Conservation (phyloP, 2,888 invertebrate genomes). For the Cryptocheilus praepositus region DNA sequence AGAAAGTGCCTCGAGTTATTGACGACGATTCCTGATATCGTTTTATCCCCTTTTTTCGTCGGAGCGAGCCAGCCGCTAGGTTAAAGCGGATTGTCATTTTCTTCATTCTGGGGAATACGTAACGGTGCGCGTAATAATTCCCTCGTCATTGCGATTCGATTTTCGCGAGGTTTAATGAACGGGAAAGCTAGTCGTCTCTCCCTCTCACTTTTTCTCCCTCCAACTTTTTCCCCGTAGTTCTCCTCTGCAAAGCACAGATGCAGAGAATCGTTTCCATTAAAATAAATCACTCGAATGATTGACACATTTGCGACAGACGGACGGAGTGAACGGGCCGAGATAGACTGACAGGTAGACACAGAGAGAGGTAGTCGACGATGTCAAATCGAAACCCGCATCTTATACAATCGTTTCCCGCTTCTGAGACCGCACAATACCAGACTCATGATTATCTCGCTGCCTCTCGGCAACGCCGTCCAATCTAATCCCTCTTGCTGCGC, state of each 20-base stretch:
- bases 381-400: background rate
- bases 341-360: background rate
- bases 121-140: no score
- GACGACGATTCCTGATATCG: background rate
- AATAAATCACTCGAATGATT: no score
- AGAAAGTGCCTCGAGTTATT: conserved; percentile 20
- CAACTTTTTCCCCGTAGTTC: no score
- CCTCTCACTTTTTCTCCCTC: background rate
- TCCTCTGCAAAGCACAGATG: no score
- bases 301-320: conserved; percentile 2
- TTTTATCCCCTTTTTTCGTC: conserved; percentile 1
- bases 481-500: conserved; percentile 6
- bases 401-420: no score
- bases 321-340: background rate
- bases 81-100: background rate
- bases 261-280: no score
- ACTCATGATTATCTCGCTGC: no score
- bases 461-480: conserved; percentile 3
- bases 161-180: background rate
- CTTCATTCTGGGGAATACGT: background rate
- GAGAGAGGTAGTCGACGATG: background rate
- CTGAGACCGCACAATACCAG: no score
- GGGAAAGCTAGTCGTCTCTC: background rate
- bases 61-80: background rate
- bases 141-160: conserved; percentile 5